Conservation (phyloP, 2,797 vertebrate genomes). For the Hybognathus amarus region DNA sequence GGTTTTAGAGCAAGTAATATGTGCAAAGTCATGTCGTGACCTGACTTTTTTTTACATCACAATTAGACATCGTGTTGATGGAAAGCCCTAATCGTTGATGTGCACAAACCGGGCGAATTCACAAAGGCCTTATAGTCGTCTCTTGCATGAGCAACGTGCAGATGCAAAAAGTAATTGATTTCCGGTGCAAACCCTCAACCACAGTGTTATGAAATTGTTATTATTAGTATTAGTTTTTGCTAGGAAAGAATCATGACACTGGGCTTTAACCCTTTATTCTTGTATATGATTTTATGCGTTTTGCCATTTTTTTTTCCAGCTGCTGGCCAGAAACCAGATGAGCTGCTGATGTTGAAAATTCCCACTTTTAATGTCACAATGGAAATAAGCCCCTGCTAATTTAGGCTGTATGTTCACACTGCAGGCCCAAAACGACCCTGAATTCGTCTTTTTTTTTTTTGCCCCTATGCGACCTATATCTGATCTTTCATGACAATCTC, state of each 20-base stretch:
- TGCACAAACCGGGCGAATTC: not conserved
- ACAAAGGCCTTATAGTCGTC: not conserved
- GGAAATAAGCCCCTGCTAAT: too few relatives aligned
- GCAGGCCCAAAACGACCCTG: too few relatives aligned
- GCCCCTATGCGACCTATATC: too few relatives aligned
- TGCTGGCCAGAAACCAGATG: too few relatives aligned
- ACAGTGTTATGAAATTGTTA: too few relatives aligned
- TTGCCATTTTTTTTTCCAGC: not conserved
- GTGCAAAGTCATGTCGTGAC: not conserved
- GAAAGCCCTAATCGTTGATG: not conserved
- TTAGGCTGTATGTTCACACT: too few relatives aligned
- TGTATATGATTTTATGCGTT: too few relatives aligned
- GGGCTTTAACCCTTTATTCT: not conserved
- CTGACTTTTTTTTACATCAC: too few relatives aligned
- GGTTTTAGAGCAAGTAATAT: not conserved
- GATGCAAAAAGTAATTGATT: not conserved
- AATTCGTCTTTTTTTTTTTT: too few relatives aligned
- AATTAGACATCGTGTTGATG: not conserved
- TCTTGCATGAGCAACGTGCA: not conserved
- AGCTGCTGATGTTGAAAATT: too few relatives aligned
- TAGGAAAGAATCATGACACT: not conserved
- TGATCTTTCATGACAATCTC: too few relatives aligned
- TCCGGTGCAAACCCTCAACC: slow-evolving; percentile 15
- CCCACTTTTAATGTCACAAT: too few relatives aligned
- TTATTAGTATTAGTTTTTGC: not conserved